A percentile compares a stretch with the other conserved stretches of the same genome.
Conservation (phyloP, 2,888 invertebrate species). For the Cataglyphis rosenhaueri region DNA sequence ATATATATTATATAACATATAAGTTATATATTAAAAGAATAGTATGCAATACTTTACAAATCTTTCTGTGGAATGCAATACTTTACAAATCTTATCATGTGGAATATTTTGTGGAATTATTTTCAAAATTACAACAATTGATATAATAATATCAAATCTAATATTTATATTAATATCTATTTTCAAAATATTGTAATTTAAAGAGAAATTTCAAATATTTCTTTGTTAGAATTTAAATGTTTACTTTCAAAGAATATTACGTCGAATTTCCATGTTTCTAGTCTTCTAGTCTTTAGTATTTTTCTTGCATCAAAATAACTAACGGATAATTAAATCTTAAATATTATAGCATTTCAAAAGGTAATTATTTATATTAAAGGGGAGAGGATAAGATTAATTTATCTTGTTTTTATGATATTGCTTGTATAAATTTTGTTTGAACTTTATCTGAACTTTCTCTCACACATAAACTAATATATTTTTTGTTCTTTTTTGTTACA, state of each 20-base stretch:
- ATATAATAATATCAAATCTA: conserved; percentile 3
- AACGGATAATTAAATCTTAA: background rate
- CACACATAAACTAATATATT: background rate
- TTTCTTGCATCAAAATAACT: background rate
- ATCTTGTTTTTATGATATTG: background rate
- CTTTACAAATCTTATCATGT: background rate
- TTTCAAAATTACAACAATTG: conserved; percentile 3
- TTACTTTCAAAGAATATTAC: background rate
- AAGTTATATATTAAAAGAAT: background rate
- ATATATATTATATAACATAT: background rate
- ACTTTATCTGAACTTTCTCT: background rate
- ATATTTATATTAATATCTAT: background rate
- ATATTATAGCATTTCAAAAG: background rate
- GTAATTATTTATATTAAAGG: background rate
- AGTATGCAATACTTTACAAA: background rate
- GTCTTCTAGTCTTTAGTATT: background rate
- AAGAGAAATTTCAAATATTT: background rate
- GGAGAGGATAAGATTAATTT: background rate
- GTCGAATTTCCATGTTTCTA: background rate
- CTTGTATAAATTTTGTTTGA: background rate
- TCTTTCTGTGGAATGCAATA: background rate
- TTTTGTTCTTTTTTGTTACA: background rate
- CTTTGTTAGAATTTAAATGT: background rate
- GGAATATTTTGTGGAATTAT: background rate
- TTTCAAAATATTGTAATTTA: background rate